Evolutionary conservation across 2,113 vertebrate genomes (phyloP).

Genomic region (Speoplatyrhinus poulsoni): DNA sequence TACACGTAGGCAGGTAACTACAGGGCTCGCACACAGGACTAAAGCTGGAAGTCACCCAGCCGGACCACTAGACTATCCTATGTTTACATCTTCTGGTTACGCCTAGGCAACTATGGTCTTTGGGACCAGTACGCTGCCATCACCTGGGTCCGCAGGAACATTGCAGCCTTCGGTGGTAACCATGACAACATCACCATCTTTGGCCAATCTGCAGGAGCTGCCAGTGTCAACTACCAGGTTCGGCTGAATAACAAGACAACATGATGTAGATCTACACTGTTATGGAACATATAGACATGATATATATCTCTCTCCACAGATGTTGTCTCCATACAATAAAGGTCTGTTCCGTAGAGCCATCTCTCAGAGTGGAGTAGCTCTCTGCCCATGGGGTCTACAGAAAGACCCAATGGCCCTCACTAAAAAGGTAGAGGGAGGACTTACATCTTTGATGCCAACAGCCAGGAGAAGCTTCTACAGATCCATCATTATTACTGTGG

Average conservation of each 20-base stretch:
- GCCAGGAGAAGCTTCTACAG: too few species aligned
- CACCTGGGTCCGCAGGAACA: conserved; percentile 88
- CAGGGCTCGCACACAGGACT: too few species aligned
- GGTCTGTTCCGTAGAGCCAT: conserved; percentile 85
- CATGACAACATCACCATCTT: conserved; percentile 87
- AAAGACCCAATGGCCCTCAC: conserved; percentile 77
- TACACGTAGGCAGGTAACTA: too few species aligned
- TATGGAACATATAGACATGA: neutral
- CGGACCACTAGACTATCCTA: too few species aligned
- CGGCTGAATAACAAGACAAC: neutral
- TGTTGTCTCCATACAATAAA: conserved; percentile 80
- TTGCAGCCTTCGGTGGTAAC: conserved; percentile 84
- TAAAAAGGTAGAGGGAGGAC: conserved; percentile 63
- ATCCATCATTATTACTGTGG: neutral
- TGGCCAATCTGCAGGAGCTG: conserved; percentile 84
- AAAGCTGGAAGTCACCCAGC: too few species aligned
- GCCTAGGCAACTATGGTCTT: conserved; percentile 75
- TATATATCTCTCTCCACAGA: conserved; percentile 65
- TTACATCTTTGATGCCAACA: too few species aligned
- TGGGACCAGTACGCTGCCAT: conserved; percentile 85
- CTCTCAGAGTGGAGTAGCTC: conserved; percentile 79
- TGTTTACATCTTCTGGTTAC: conserved; percentile 12
- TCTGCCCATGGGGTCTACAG: conserved; percentile 83
- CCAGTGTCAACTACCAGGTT: conserved; percentile 86
- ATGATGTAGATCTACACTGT: neutral